Percentiles rank a stretch among this genome's conserved stretches.
These are phyloP conservation scores for Eutrigla gurnardus DNA, from an alignment of 2,797 vertebrate species.

Conservation along the genomic window DNA sequence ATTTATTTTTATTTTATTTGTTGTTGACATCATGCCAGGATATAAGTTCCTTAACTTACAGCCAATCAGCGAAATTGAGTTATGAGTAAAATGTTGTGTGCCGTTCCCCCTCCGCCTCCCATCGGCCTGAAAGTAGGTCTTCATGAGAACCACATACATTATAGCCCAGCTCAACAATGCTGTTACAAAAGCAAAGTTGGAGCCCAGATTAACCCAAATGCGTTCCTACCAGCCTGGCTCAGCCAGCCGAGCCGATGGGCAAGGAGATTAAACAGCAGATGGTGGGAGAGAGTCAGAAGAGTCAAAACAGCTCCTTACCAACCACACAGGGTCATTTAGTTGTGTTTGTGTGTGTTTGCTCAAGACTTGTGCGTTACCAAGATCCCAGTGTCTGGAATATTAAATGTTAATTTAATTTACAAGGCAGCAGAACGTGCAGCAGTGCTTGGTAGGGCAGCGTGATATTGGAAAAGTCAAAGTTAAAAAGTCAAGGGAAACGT, in stretches of 20 bases:
- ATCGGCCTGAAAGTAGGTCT: neutral
- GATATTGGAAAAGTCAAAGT: neutral
- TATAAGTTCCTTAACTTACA: no score
- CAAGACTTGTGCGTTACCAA: neutral
- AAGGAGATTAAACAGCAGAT: constrained; percentile 75
- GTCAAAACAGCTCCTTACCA: constrained; percentile 29
- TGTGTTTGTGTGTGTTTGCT: neutral
- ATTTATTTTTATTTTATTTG: no score
- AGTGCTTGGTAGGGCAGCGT: neutral
- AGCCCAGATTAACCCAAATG: constrained; percentile 78
- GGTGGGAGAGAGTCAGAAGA: constrained; percentile 52
- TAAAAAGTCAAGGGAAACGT: neutral
- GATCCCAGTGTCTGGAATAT: neutral
- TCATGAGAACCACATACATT: constrained; percentile 11
- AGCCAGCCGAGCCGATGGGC: constrained; percentile 37
- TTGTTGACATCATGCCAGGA: no score
- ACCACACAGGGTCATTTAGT: constrained; percentile 19
- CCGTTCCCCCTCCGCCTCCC: no score
- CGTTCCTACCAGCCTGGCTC: constrained; percentile 25
- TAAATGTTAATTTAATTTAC: neutral
- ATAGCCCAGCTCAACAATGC: constrained; percentile 7
- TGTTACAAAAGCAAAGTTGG: constrained; percentile 44
- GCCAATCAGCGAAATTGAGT: no score
- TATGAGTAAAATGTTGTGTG: neutral
- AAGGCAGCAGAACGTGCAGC: neutral